Percentiles rank a stretch among this genome's conserved stretches.
Evolutionary conservation across 2,888 invertebrate species (phyloP).

Genomic region (Panzeria rudis): DNA sequence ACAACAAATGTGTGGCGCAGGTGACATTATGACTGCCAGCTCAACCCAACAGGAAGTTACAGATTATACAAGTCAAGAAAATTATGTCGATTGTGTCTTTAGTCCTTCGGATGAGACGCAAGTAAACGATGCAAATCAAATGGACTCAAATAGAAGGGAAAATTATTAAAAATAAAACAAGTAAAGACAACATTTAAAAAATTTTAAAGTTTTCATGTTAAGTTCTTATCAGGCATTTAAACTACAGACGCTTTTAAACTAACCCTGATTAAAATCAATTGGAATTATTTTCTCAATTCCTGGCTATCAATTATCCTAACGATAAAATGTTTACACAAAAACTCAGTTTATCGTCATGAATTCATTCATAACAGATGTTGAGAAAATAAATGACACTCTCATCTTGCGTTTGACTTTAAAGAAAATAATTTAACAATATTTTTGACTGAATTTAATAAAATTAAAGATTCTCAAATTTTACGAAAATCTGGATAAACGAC

Average conservation of each 20-base stretch:
- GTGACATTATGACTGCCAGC: conserved; percentile 23
- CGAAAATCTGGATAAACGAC: too few species aligned
- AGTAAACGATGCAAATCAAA: neutral
- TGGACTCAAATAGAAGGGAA: conserved; percentile 36
- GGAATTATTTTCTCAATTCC: too few species aligned
- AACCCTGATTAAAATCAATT: too few species aligned
- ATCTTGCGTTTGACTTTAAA: too few species aligned
- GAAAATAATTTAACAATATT: too few species aligned
- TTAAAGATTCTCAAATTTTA: too few species aligned
- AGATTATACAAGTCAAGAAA: conserved; percentile 68
- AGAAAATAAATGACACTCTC: too few species aligned
- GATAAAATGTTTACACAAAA: too few species aligned
- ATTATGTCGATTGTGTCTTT: conserved; percentile 72
- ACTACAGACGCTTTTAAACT: too few species aligned
- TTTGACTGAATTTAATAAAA: too few species aligned
- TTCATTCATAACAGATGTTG: neutral
- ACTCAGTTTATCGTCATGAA: neutral
- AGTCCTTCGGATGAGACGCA: conserved; percentile 46
- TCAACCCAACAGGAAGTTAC: conserved; percentile 50
- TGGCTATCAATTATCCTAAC: too few species aligned
- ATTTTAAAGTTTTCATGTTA: neutral
- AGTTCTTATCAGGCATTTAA: neutral
- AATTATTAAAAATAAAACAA: neutral
- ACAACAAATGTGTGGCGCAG: conserved; percentile 65
- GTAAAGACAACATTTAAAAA: neutral